These are phyloP conservation scores for Tolmerus cingulatus DNA, from an alignment of 2,888 invertebrate species.

Conservation along the genomic window DNA sequence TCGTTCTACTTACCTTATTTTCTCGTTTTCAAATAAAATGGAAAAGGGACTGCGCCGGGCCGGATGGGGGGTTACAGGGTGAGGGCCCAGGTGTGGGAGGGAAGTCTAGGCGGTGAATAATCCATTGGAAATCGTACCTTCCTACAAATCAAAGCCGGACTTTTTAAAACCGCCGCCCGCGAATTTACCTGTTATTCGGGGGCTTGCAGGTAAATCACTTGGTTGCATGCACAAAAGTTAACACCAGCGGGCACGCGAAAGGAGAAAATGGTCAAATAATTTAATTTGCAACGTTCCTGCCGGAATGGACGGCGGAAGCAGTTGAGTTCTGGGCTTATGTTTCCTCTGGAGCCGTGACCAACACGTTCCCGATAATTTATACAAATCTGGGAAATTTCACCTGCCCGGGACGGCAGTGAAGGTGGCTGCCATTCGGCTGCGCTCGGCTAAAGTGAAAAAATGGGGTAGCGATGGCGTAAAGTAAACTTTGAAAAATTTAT, in stretches of 20 bases:
- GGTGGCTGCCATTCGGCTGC: background rate
- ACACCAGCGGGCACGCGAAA: conserved; percentile 35
- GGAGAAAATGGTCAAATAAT: conserved; percentile 44
- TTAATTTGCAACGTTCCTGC: conserved; percentile 44
- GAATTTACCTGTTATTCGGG: conserved; percentile 9
- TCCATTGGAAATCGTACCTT: conserved; percentile 11
- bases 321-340: conserved; percentile 11
- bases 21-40: background rate
- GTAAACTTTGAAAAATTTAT: conserved; percentile 39
- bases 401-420: background rate
- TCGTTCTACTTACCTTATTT: conserved; percentile 38
- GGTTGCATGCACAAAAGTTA: conserved; percentile 39
- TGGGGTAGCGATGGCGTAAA: conserved; percentile 29
- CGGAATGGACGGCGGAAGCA: conserved; percentile 38
- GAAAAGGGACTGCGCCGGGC: background rate
- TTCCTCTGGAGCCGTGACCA: background rate
- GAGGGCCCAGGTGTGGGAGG: background rate
- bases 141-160: conserved; percentile 9
- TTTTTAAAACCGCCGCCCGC: background rate
- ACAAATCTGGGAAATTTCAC: conserved; percentile 26
- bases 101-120: conserved; percentile 11
- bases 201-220: conserved; percentile 37
- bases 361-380: conserved; percentile 37
- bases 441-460: conserved; percentile 11
- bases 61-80: background rate